phyloP scores from a whole-genome alignment of 2,113 vertebrate genomes.

The Bucco capensis region DNA sequence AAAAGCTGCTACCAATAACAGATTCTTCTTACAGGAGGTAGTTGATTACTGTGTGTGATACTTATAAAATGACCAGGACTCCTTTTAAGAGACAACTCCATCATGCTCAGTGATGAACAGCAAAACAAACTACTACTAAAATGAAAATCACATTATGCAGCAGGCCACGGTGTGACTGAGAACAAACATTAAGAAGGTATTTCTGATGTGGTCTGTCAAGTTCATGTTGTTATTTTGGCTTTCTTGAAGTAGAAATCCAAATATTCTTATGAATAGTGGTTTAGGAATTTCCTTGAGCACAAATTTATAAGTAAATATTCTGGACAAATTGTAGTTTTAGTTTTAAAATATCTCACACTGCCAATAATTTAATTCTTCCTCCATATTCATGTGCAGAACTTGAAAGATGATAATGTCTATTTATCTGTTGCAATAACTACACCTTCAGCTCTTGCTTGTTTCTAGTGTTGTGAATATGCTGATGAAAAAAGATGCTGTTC shows the following conservation, averaged over 20 bases:
- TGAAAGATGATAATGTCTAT: background rate
- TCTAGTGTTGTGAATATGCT: background rate
- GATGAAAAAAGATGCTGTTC: constrained; percentile 16
- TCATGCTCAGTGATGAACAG: background rate
- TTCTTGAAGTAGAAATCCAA: constrained; percentile 2
- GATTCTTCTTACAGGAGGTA: background rate
- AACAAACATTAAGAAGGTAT: background rate
- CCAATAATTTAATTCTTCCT: constrained; percentile 14
- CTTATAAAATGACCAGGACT: background rate
- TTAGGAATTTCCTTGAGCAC: background rate
- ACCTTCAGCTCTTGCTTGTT: constrained; percentile 15
- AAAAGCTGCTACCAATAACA: background rate
- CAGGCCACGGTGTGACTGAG: background rate
- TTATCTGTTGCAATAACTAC: constrained; percentile 7
- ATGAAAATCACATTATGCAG: background rate
- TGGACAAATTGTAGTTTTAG: background rate
- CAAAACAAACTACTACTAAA: background rate
- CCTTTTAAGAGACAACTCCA: background rate
- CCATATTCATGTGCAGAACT: constrained; percentile 41
- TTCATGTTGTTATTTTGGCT: background rate
- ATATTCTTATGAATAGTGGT: background rate
- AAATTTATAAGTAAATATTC: background rate
- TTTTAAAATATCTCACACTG: background rate
- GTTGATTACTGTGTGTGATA: background rate
- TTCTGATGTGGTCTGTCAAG: background rate